A percentile compares a stretch with the other conserved stretches of the same genome.
Evolutionary conservation across 2,888 invertebrate species (phyloP).

Genomic region (Polydrusus tereticollis): DNA sequence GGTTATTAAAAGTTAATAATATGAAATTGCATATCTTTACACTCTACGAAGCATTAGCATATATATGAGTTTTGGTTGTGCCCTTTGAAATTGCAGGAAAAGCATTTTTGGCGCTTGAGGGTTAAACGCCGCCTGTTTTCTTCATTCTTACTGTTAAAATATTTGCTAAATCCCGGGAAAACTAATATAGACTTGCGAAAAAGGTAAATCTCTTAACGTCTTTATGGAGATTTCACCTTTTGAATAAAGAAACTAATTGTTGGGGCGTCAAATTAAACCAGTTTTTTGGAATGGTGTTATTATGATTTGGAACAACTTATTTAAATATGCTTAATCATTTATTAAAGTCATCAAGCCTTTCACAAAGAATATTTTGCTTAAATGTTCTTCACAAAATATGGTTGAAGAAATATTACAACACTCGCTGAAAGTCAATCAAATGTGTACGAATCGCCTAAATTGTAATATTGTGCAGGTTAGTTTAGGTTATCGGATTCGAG

Average conservation of each 20-base stretch:
- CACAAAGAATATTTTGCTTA: neutral
- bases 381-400: neutral
- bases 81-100: conserved; percentile 6
- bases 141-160: conserved; percentile 2
- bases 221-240: neutral
- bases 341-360: no score
- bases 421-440: neutral
- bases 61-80: conserved; percentile 1
- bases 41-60: neutral
- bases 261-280: neutral
- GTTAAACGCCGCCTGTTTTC: neutral
- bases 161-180: neutral
- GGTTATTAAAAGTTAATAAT: neutral
- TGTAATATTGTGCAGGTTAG: neutral
- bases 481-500: no score
- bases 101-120: neutral
- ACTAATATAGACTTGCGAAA: neutral
- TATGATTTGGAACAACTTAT: no score
- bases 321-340: no score
- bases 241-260: neutral
- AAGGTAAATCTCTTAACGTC: neutral
- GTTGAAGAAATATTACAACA: neutral
- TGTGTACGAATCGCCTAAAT: neutral
- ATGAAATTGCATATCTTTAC: neutral
- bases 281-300: no score